phyloP scores from a whole-genome alignment of 2,113 vertebrate species.

The Alethe diademata region DNA sequence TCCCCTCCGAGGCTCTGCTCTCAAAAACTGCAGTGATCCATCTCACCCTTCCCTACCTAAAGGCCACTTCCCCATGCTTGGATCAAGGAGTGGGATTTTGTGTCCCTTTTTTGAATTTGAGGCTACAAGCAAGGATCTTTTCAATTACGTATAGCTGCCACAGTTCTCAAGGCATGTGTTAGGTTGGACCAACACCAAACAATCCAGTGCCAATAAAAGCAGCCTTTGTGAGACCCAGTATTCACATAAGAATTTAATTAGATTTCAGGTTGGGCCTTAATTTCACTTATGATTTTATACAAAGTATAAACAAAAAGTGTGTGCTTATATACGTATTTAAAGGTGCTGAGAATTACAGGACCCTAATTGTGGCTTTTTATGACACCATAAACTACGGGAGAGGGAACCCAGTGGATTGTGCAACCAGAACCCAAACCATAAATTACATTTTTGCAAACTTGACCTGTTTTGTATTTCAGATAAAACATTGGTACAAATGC shows the following conservation, averaged over 20 bases:
- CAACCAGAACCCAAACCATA: not conserved
- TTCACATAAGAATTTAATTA: not conserved
- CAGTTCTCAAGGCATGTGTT: not conserved
- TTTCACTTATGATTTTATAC: not conserved
- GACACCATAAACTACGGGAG: not conserved
- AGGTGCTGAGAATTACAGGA: not conserved
- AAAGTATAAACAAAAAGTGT: not conserved
- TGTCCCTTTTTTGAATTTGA: not conserved
- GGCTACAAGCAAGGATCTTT: not conserved
- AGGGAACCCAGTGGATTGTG: not conserved
- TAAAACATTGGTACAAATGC: not conserved
- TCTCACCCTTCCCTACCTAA: not conserved
- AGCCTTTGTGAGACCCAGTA: not conserved
- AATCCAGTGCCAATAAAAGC: not conserved
- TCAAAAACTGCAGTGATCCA: not conserved
- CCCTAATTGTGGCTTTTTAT: not conserved
- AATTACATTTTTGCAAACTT: not conserved
- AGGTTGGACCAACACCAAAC: not conserved
- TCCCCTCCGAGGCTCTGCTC: not conserved
- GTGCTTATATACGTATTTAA: not conserved
- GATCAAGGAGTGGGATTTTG: not conserved
- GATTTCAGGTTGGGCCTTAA: not conserved
- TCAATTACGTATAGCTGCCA: not conserved
- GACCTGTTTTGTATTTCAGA: not conserved
- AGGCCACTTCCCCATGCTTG: not conserved